A percentile compares a stretch with the other conserved stretches of the same genome.
Conservation (phyloP, 2,888 invertebrate genomes). For the Megalurothrips usitatus region DNA sequence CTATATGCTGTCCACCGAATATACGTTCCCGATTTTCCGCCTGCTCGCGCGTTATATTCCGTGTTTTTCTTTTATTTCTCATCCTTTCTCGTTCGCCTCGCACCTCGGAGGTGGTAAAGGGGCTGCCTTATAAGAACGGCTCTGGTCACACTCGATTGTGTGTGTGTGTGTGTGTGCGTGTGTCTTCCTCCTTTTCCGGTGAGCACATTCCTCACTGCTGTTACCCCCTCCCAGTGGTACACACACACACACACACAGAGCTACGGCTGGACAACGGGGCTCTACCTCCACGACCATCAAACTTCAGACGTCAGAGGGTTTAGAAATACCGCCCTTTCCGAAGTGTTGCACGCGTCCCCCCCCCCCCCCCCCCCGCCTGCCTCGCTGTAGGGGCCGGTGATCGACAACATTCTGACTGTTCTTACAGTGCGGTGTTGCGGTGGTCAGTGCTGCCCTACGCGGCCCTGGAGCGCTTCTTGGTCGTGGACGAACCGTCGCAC, state of each 20-base stretch:
- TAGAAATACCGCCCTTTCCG: too few species aligned
- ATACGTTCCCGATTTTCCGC: slow-evolving; percentile 23
- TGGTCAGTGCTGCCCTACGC: too few species aligned
- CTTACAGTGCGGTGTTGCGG: too few species aligned
- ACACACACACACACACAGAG: slow-evolving; percentile 1
- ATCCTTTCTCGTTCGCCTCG: neutral
- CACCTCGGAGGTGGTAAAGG: neutral
- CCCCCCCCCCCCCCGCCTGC: too few species aligned
- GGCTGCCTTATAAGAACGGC: slow-evolving; percentile 16
- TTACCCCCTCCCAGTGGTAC: neutral
- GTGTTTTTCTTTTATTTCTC: neutral
- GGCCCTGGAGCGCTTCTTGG: too few species aligned
- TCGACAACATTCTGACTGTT: too few species aligned
- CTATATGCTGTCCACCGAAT: slow-evolving; percentile 6
- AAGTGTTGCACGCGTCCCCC: too few species aligned
- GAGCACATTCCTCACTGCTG: slow-evolving; percentile 1
- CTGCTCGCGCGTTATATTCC: neutral
- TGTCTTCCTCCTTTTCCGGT: slow-evolving; percentile 1
- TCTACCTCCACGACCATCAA: neutral
- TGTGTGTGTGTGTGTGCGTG: neutral
- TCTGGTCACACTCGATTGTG: slow-evolving; percentile 1
- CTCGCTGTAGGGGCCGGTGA: too few species aligned
- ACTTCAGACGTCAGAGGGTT: too few species aligned
- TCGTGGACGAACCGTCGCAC: too few species aligned
- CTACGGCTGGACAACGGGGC: too few species aligned